Conservation (phyloP, 2,888 invertebrate species). For the Pristionchus mayeri region DNA sequence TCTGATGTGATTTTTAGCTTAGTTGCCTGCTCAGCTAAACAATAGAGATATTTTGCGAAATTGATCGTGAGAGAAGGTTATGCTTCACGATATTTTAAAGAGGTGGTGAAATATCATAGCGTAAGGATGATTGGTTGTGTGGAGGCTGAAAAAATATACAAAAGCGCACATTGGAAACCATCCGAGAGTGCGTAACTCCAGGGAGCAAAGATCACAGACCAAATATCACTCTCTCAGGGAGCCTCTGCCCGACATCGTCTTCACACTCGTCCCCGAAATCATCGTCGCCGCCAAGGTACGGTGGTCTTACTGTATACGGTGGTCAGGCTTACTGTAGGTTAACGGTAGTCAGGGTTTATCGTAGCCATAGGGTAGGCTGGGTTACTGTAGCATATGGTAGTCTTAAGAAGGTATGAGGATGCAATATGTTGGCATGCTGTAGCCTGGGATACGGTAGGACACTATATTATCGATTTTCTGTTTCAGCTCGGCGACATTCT, state of each 20-base stretch:
- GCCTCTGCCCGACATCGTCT: slow-evolving; percentile 66
- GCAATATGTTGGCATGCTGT: neutral
- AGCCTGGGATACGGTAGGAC: neutral
- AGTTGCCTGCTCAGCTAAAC: too few species aligned
- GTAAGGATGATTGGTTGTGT: too few species aligned
- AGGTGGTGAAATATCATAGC: too few species aligned
- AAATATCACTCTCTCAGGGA: slow-evolving; percentile 52
- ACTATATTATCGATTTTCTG: neutral
- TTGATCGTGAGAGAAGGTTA: too few species aligned
- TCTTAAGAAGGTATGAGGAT: neutral
- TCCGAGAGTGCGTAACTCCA: too few species aligned
- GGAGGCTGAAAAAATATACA: too few species aligned
- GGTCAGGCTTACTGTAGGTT: neutral
- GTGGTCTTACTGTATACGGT: neutral
- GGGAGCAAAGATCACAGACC: too few species aligned
- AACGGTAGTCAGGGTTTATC: neutral
- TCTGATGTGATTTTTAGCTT: too few species aligned
- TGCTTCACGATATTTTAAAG: too few species aligned
- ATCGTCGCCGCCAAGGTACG: slow-evolving; percentile 40
- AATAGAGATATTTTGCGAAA: too few species aligned
- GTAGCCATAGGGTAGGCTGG: neutral
- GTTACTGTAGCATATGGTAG: neutral
- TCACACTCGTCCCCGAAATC: slow-evolving; percentile 62
- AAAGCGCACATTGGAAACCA: too few species aligned
- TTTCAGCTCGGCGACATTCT: slow-evolving; percentile 64